Evolutionary conservation across 2,113 vertebrate species (phyloP), one percentile per base, ranked within the genome.

Genomic region (Trogon melanurus): DNA sequence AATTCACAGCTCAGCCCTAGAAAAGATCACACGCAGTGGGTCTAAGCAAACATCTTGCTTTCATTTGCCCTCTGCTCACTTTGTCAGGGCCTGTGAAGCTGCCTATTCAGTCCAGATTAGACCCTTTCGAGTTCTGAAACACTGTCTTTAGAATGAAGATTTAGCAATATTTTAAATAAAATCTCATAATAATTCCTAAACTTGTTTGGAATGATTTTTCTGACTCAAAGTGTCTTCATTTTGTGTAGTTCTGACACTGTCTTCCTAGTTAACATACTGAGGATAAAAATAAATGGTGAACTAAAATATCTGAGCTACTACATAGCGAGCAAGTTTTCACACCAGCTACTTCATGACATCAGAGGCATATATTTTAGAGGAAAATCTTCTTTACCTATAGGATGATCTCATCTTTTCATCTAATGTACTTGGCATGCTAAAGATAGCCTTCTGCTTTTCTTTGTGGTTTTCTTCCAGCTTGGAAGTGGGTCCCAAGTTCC

Each of bases 221-320:
- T 86, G 90, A 67, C 23, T 83, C 18, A 57, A 47, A 85, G n/a
- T 41, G 16, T 47, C 82, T 96, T 90, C 65, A 89, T 81, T 95
- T 95, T 21, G 2, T 94, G 21, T 84, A 88, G 79, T 83, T 93
- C 82, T 95, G 79, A 96, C 89, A 94, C 83, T 58, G 36, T 86
- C 80, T 93, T 92, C 84, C 67, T 82, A 57, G 95, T 64, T 92
- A 95, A 78, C 90, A 93, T 94, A 80, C 74, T 81, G 88, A 83
- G 29, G 82, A 92, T 93, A 96, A 95, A 97, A 96, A 96, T 91
- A 89, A 92, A 80, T 38, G 86, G 79, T 71, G 75, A 96, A 30
- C 69, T 94, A 86, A 96, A 96, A 95, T 96, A 96, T 88, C 88
- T 74, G n/a, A 95, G 69, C 69, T 94, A 91, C 93, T 91, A 94